phyloP scores from a whole-genome alignment of 1,140 invertebrate genomes.

The Thalassaphorura encarpata region DNA sequence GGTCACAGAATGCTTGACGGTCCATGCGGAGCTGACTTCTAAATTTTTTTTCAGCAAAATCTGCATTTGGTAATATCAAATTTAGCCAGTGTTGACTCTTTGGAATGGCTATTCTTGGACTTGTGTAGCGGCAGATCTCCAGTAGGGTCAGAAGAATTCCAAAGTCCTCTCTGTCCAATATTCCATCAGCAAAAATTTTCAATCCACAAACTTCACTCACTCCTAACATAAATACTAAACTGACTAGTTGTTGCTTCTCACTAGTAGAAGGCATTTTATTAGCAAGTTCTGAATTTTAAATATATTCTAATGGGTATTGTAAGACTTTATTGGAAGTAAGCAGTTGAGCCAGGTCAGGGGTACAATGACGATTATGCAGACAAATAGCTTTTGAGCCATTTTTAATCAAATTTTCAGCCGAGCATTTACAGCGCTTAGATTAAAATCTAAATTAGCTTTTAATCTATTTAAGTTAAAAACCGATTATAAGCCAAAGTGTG shows the following conservation, averaged over 20 bases:
- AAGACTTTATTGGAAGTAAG: too few relatives aligned
- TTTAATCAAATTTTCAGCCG: too few relatives aligned
- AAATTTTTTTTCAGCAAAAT: slow-evolving; percentile 1
- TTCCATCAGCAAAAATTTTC: not conserved
- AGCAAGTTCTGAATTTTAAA: too few relatives aligned
- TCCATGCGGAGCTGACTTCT: not conserved
- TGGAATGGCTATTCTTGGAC: not conserved
- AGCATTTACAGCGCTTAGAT: too few relatives aligned
- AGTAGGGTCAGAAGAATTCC: not conserved
- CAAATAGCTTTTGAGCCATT: too few relatives aligned
- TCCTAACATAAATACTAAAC: not conserved
- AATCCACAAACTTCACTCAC: not conserved
- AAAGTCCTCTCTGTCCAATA: not conserved
- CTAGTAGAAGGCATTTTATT: not conserved
- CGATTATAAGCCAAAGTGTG: too few relatives aligned
- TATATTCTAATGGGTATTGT: too few relatives aligned
- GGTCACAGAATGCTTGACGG: not conserved
- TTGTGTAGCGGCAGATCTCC: not conserved
- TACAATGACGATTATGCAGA: too few relatives aligned
- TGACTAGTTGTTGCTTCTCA: not conserved
- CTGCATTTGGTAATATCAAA: not conserved
- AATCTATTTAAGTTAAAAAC: too few relatives aligned
- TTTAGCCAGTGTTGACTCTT: not conserved
- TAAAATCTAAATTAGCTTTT: too few relatives aligned
- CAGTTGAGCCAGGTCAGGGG: too few relatives aligned